These are phyloP conservation scores for Eupithecia subumbrata DNA, from an alignment of 2,888 invertebrate species.

Conservation along the genomic window DNA sequence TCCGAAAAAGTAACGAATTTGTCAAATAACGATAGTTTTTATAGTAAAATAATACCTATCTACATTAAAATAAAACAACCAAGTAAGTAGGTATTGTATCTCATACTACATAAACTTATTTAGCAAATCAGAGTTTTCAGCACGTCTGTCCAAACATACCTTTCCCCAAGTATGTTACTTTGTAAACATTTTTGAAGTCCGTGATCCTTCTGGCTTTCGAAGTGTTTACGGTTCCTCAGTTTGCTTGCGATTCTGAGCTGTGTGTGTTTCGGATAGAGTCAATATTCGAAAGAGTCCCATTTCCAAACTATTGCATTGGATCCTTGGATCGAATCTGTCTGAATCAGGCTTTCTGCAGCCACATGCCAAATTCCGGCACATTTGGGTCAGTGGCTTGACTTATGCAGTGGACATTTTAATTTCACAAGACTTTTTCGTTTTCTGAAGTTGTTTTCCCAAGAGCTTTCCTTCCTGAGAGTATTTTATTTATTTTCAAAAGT, in stretches of 20 bases:
- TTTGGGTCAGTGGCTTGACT: conserved; percentile 31
- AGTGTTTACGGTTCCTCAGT: conserved; percentile 8
- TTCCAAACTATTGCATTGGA: conserved; percentile 22
- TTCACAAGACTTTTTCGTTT: conserved; percentile 14
- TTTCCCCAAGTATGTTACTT: conserved; percentile 11
- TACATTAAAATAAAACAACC: neutral
- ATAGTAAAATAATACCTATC: neutral
- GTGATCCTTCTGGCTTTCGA: conserved; percentile 10
- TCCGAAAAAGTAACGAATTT: too few species aligned
- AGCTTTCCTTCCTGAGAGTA: neutral
- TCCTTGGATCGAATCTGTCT: conserved; percentile 29
- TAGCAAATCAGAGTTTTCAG: conserved; percentile 9
- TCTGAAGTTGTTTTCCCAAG: conserved; percentile 1
- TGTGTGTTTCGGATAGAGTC: conserved; percentile 15
- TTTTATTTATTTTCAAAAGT: conserved; percentile 3
- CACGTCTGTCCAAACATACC: neutral
- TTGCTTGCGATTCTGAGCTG: conserved; percentile 9
- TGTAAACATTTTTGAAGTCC: conserved; percentile 15
- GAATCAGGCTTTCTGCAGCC: conserved; percentile 27
- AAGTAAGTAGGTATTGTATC: neutral
- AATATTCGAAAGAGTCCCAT: conserved; percentile 18
- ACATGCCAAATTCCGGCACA: conserved; percentile 29
- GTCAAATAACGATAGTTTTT: neutral
- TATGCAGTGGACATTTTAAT: conserved; percentile 34
- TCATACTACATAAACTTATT: neutral